phyloP scores from a whole-genome alignment of 2,797 vertebrate species.

The Etheostoma perlongum region DNA sequence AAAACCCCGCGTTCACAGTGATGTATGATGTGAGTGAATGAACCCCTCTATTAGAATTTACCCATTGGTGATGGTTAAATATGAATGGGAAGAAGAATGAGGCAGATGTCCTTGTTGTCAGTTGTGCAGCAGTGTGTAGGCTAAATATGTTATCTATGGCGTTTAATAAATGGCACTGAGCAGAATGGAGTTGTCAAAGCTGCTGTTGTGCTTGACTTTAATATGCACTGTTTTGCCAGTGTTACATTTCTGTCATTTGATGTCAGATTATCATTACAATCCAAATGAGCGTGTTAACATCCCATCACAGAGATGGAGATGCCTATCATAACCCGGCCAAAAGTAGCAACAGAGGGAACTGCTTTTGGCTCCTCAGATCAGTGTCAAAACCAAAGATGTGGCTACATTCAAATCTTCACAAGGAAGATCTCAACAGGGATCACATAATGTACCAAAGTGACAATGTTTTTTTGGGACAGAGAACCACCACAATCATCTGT shows the following conservation, averaged over 20 bases:
- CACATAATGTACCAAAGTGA: slow-evolving; percentile 36
- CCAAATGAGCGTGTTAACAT: slow-evolving; percentile 49
- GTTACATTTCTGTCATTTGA: slow-evolving; percentile 41
- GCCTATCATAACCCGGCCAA: slow-evolving; percentile 52
- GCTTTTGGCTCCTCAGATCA: slow-evolving; percentile 49
- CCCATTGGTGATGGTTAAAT: slow-evolving; percentile 21
- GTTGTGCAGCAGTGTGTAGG: slow-evolving; percentile 6
- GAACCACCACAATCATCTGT: slow-evolving; percentile 54
- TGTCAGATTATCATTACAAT: slow-evolving; percentile 48
- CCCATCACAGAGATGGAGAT: slow-evolving; percentile 50
- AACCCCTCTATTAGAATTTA: slow-evolving; percentile 27
- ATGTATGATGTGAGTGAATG: slow-evolving; percentile 39
- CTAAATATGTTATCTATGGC: slow-evolving; percentile 25
- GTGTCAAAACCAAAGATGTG: slow-evolving; percentile 32
- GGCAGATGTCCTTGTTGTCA: slow-evolving; percentile 25
- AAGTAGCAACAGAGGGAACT: slow-evolving; percentile 56
- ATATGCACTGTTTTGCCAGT: slow-evolving; percentile 7
- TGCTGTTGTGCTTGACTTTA: slow-evolving; percentile 30
- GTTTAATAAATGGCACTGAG: slow-evolving; percentile 32
- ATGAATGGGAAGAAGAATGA: slow-evolving; percentile 30
- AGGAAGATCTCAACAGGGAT: slow-evolving; percentile 43
- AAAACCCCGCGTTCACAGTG: slow-evolving; percentile 48
- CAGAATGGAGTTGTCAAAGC: slow-evolving; percentile 49
- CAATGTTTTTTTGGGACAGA: slow-evolving; percentile 50
- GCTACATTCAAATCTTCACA: slow-evolving; percentile 29